phyloP scores from a whole-genome alignment of 2,888 invertebrate genomes.

The Lutraria lutraria region DNA sequence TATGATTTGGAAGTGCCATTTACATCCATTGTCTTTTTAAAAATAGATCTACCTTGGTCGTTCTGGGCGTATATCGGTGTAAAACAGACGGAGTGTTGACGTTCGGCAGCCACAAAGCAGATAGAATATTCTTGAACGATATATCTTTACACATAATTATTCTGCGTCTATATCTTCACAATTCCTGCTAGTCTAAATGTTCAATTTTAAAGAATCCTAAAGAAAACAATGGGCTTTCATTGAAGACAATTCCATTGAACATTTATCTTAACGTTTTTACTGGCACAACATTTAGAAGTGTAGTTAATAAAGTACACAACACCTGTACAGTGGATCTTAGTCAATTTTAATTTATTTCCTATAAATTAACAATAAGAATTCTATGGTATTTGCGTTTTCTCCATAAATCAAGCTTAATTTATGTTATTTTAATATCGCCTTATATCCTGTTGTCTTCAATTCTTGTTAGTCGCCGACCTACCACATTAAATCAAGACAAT shows the following conservation, averaged over 20 bases:
- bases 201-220: no score
- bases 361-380: constrained; percentile 20
- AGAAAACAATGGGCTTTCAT: no score
- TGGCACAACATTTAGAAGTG: no score
- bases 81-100: no score
- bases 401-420: constrained; percentile 32
- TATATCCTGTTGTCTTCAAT: constrained; percentile 23
- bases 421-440: constrained; percentile 14
- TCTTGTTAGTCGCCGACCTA: constrained; percentile 30
- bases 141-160: no score
- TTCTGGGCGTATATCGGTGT: neutral
- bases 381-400: neutral
- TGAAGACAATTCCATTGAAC: no score
- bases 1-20: neutral
- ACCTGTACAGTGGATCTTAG: constrained; percentile 20
- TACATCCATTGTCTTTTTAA: neutral
- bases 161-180: no score
- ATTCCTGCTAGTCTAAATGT: no score
- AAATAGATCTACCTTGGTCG: neutral
- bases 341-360: constrained; percentile 29
- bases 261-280: no score
- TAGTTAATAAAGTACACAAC: neutral
- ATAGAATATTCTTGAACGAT: no score
- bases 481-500: constrained; percentile 22
- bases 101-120: no score